Evolutionary conservation across 2,888 invertebrate species (phyloP).

Genomic region (Tillus elongatus): DNA sequence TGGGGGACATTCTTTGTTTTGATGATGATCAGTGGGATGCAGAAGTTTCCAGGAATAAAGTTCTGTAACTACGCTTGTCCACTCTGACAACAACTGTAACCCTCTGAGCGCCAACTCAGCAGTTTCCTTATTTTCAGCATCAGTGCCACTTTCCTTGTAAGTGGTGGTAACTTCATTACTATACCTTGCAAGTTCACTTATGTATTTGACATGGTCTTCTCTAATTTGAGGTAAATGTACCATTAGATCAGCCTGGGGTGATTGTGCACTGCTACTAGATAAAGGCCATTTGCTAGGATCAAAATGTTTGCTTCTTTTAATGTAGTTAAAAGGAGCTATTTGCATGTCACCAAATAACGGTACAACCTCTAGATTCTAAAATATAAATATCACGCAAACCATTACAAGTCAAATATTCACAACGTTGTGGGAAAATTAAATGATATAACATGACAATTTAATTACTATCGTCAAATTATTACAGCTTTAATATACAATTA

Average conservation of each 20-base stretch:
- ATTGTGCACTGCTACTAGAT: constrained; percentile 71
- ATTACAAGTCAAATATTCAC: too few relatives aligned
- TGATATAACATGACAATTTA: too few relatives aligned
- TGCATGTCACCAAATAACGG: constrained; percentile 99
- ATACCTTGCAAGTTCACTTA: constrained; percentile 88
- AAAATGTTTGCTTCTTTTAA: constrained; percentile 87
- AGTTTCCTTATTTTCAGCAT: constrained; percentile 84
- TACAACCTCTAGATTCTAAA: constrained; percentile 82
- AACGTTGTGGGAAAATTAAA: too few relatives aligned
- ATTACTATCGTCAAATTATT: too few relatives aligned
- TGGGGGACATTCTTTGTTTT: constrained; percentile 87
- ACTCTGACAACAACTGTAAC: constrained; percentile 85
- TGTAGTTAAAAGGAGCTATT: constrained; percentile 96
- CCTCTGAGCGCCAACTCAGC: constrained; percentile 87
- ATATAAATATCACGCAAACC: constrained; percentile 14
- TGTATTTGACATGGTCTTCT: constrained; percentile 95
- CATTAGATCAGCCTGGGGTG: constrained; percentile 89
- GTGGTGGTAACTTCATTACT: constrained; percentile 86
- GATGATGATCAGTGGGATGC: constrained; percentile 95
- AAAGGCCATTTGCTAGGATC: constrained; percentile 88
- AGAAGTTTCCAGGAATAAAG: constrained; percentile 96
- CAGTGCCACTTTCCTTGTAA: constrained; percentile 86
- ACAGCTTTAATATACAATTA: too few relatives aligned
- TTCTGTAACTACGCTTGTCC: constrained; percentile 96
- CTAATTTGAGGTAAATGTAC: constrained; percentile 89